Evolutionary conservation across 2,113 vertebrate species (phyloP).

Genomic region (Sialia sialis): DNA sequence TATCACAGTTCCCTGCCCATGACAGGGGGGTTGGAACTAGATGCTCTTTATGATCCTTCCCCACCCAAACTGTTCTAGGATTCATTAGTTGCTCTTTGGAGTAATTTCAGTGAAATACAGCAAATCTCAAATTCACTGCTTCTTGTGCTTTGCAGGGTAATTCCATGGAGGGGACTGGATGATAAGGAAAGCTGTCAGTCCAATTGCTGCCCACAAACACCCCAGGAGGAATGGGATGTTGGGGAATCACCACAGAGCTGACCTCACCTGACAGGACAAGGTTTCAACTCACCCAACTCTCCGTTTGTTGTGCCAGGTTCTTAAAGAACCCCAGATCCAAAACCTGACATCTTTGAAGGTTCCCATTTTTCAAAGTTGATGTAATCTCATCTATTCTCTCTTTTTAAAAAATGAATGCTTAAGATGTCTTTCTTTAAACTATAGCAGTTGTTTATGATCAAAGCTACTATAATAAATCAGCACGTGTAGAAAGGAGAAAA

Average conservation of each 20-base stretch:
- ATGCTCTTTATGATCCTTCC: neutral
- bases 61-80: neutral
- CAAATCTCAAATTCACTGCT: neutral
- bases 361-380: neutral
- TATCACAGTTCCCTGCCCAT: neutral
- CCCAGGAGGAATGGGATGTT: neutral
- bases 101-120: neutral
- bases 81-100: neutral
- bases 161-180: neutral
- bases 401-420: neutral
- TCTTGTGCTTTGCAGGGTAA: neutral
- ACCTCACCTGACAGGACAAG: neutral
- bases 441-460: neutral
- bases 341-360: neutral
- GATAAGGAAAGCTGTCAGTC: neutral
- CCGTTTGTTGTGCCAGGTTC: neutral
- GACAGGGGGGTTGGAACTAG: neutral
- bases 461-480: neutral
- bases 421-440: neutral
- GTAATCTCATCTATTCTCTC: neutral
- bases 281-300: neutral
- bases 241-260: neutral
- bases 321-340: neutral
- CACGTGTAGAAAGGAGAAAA: neutral
- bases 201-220: neutral